A percentile compares a stretch with the other conserved stretches of the same genome.
These are phyloP conservation scores for Sarcophaga peregrina DNA, from an alignment of 1,140 invertebrate genomes.

Conservation along the genomic window DNA sequence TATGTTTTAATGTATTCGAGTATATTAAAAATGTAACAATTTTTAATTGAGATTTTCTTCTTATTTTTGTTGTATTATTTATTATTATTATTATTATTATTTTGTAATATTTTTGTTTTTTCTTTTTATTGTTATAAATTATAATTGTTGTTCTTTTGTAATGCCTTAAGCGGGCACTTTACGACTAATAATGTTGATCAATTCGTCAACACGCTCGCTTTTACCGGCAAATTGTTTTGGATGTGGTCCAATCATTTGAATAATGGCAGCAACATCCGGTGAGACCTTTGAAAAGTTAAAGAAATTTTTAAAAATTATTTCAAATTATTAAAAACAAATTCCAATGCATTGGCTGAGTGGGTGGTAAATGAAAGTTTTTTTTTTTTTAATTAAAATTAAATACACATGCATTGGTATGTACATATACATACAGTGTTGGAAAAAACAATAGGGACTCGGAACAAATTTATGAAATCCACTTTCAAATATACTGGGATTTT, in stretches of 20 bases:
- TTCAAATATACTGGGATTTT: too few relatives aligned
- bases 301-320: background rate
- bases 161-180: conserved; percentile 68
- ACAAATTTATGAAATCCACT: too few relatives aligned
- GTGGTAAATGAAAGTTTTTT: too few relatives aligned
- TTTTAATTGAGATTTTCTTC: background rate
- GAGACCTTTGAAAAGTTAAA: conserved; percentile 57
- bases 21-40: too few relatives aligned
- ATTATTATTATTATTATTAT: background rate
- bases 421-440: too few relatives aligned
- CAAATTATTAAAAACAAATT: background rate
- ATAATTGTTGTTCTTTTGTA: background rate
- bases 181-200: conserved; percentile 79
- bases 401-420: too few relatives aligned
- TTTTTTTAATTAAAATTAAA: too few relatives aligned
- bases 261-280: conserved; percentile 86
- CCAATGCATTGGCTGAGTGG: too few relatives aligned
- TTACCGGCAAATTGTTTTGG: conserved; percentile 83
- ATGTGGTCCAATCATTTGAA: conserved; percentile 93
- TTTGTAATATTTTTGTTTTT: conserved; percentile 12
- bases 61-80: background rate
- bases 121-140: background rate
- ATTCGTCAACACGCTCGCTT: conserved; percentile 82
- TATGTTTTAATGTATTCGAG: too few relatives aligned
- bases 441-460: too few relatives aligned